Percentiles rank a stretch among this genome's conserved stretches.
Evolutionary conservation across 2,113 vertebrate genomes (phyloP).

Genomic region (Boulengeromyrus knoepffleri): DNA sequence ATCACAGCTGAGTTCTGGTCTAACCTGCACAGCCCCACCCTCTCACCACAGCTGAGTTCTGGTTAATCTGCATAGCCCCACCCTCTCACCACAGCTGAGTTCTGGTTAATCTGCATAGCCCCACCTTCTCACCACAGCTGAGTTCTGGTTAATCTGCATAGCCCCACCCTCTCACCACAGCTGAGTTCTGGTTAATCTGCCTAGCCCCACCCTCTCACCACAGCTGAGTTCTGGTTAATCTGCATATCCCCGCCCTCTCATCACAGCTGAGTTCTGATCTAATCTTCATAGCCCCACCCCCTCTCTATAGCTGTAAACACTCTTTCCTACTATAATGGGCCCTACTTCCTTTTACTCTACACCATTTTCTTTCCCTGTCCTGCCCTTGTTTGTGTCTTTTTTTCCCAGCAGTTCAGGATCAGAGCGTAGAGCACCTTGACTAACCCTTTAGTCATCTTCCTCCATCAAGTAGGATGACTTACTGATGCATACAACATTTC

Average conservation of each 20-base stretch:
- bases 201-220: background rate
- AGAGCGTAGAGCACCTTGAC: background rate
- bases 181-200: background rate
- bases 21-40: background rate
- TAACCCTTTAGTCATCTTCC: background rate
- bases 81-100: background rate
- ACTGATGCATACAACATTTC: constrained; percentile 42
- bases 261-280: background rate
- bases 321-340: background rate
- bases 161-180: background rate
- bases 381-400: background rate
- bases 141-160: background rate
- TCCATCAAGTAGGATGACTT: constrained; percentile 42
- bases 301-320: background rate
- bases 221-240: background rate
- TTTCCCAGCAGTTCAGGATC: background rate
- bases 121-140: background rate
- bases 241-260: background rate
- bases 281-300: background rate
- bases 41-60: background rate
- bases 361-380: background rate
- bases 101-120: background rate
- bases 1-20: background rate
- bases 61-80: background rate
- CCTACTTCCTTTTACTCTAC: background rate